phyloP scores from a whole-genome alignment of 2,113 vertebrate genomes.

The Rynchops niger region DNA sequence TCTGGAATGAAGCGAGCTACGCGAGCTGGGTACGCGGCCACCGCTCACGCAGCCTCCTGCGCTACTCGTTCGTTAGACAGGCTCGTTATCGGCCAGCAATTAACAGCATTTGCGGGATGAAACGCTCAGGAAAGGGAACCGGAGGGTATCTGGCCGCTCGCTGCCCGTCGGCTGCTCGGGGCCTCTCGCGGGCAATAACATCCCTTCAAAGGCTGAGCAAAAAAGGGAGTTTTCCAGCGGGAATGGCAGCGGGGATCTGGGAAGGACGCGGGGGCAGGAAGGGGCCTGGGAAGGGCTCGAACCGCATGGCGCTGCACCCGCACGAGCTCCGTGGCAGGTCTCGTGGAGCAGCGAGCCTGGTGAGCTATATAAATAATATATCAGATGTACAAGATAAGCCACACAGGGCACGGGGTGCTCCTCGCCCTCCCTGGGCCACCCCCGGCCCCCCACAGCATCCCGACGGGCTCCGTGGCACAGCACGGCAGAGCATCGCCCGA shows the following conservation, averaged over 20 bases:
- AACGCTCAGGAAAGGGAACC: not conserved
- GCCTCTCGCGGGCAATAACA: fast-evolving
- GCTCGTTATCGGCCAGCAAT: not conserved
- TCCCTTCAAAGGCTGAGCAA: not conserved
- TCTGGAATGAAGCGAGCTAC: not conserved
- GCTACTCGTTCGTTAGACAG: not conserved
- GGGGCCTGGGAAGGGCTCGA: not conserved
- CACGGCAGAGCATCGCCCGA: no score
- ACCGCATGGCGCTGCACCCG: not conserved
- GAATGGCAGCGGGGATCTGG: fast-evolving
- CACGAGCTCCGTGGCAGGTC: not conserved
- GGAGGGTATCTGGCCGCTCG: not conserved
- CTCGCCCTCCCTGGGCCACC: not conserved
- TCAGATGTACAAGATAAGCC: not conserved
- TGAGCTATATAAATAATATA: fast-evolving
- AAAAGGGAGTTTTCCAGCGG: not conserved
- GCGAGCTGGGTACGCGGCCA: not conserved
- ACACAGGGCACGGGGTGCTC: not conserved
- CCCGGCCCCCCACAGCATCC: not conserved
- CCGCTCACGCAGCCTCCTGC: not conserved
- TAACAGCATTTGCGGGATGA: not conserved
- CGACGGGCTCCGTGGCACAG: not conserved
- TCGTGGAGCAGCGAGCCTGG: no score
- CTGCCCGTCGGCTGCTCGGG: not conserved
- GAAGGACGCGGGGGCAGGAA: fast-evolving